Evolutionary conservation across 2,797 vertebrate genomes (phyloP).

Genomic region (Enteromius trimaculatus): DNA sequence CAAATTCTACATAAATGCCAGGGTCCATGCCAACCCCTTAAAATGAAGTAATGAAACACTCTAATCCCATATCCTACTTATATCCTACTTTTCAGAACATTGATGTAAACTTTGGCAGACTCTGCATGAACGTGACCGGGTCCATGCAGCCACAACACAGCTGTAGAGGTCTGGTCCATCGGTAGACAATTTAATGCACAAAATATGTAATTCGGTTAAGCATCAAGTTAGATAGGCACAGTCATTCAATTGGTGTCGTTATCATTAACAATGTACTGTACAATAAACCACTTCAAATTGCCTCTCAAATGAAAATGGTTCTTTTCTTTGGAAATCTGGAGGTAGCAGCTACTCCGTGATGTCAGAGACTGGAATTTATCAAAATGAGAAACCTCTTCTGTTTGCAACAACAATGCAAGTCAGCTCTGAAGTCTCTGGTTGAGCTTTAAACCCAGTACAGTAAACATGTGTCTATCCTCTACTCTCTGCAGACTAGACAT

Average conservation of each 20-base stretch:
- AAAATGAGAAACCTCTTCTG: conserved; percentile 9
- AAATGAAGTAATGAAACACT: conserved; percentile 21
- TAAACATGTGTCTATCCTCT: neutral
- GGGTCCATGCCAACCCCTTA: conserved; percentile 27
- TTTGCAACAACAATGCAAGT: conserved; percentile 16
- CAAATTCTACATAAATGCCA: conserved; percentile 31
- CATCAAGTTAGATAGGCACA: neutral
- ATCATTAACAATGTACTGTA: neutral
- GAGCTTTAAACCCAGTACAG: neutral
- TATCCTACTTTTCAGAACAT: conserved; percentile 6
- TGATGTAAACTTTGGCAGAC: conserved; percentile 20
- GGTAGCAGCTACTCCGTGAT: neutral
- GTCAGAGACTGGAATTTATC: neutral
- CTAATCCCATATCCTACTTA: neutral
- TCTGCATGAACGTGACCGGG: neutral
- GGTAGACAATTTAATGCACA: neutral
- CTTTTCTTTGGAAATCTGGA: neutral
- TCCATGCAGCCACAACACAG: neutral
- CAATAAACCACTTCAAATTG: neutral
- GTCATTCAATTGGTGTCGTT: neutral
- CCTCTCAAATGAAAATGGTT: neutral
- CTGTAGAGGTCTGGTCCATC: neutral
- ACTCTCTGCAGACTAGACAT: neutral
- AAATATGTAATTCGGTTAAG: neutral
- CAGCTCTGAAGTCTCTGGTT: neutral